Evolutionary conservation across 64 coral and sea anemone genomes (phyloP), one percentile per base, ranked within the genome.

Genomic region (Stichodactyla helianthus): DNA sequence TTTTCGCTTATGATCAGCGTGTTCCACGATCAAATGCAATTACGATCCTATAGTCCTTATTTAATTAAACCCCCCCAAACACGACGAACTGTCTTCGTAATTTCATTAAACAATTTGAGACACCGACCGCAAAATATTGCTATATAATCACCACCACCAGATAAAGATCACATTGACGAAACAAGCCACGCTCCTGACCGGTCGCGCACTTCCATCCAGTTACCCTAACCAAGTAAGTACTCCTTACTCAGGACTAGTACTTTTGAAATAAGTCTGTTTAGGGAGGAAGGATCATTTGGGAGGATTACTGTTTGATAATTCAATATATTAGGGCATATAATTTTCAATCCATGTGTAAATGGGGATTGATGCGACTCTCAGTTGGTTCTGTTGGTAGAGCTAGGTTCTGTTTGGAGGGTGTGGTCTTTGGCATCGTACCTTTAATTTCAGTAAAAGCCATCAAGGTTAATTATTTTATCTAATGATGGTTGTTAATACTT

Each of bases 41-140:
- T 74, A 74, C 25, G 27, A 31, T 8, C 68, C 22, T 74, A 23
- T 23, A 13, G 68, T 28, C 26, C 27, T 74, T 74, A 31, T 74
- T 74, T 74, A 74, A 74, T 74, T 74, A 31, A 74, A 74, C 8
- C 25, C 68, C 68, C 26, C 17, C 23, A 26, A 35, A 14, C 22
- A 74, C 25, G 68, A 74, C 68, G n/a, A 31, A 3, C 68, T 74
- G 68, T 74, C 68, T 74, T 74, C 7, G 68, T 11, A 74, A 74
- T 27, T 74, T 74, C 68, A 74, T 74, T 74, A 74, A 74, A n/a
- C 25, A 74, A 74, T 74, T 74, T 74, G 68, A 23, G 62, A n/a
- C 9, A 20, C 35, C 20, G 62, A 74, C 68, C 68, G 25, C 68
- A 74, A 74, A 23, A 14, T 58, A 74, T 10, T 23, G 10, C 68